phyloP scores from a whole-genome alignment of 2,113 vertebrate genomes.

The Cryptomyrus ogoouensis region DNA sequence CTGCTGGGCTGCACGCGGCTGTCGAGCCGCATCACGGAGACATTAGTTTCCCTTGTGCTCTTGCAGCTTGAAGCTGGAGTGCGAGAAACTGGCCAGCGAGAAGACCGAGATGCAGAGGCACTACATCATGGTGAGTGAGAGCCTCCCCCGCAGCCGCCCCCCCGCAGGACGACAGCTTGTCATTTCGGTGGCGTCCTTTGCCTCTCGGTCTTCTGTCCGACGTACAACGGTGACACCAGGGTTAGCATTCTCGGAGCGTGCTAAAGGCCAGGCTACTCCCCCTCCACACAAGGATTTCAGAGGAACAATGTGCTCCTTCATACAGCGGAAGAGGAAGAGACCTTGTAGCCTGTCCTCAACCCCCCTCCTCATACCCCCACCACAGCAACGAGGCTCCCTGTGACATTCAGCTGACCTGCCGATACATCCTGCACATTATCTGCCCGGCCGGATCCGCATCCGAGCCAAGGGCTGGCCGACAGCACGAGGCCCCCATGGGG shows the following conservation, averaged over 20 bases:
- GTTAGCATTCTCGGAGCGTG: not conserved
- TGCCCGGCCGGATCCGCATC: not conserved
- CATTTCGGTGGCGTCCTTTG: not conserved
- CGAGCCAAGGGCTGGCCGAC: not conserved
- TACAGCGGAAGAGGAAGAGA: not conserved
- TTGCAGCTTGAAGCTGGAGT: constrained; percentile 68
- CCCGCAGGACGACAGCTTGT: not conserved
- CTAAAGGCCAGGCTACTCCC: not conserved
- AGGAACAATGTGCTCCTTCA: not conserved
- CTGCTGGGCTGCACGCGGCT: not conserved
- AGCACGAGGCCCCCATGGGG: not conserved
- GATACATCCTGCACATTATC: not conserved
- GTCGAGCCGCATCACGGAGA: not conserved
- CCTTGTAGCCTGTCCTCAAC: not conserved
- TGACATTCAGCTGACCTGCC: not conserved
- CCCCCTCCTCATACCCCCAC: not conserved
- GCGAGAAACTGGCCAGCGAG: constrained; percentile 69
- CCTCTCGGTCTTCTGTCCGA: not conserved
- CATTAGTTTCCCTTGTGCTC: not conserved
- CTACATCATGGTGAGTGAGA: constrained; percentile 69
- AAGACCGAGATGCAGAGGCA: constrained; percentile 73
- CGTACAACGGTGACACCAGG: not conserved
- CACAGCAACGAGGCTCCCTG: not conserved
- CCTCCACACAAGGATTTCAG: not conserved
- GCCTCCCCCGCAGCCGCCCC: not conserved